Evolutionary conservation across 1,140 invertebrate genomes (phyloP).

Genomic region (Ceratitis capitata): DNA sequence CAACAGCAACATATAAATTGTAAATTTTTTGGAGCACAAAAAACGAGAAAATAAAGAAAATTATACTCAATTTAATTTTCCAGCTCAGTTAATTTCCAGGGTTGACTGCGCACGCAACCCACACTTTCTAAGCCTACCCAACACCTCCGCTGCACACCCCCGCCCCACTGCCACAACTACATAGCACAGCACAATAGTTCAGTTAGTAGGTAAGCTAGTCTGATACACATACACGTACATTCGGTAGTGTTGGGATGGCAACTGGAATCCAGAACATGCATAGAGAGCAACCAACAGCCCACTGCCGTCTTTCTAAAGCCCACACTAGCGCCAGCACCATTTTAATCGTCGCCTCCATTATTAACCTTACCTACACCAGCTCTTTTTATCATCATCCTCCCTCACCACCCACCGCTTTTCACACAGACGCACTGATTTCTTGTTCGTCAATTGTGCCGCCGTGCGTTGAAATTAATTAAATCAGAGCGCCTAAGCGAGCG

Average conservation of each 20-base stretch:
- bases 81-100: slow-evolving; percentile 35
- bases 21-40: background rate
- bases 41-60: background rate
- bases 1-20: background rate
- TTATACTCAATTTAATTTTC: slow-evolving; percentile 61
- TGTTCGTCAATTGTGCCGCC: background rate
- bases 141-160: background rate
- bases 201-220: no score
- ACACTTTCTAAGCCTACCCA: background rate
- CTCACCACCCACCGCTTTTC: no score
- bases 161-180: no score
- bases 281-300: background rate
- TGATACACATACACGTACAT: no score
- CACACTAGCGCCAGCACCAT: no score
- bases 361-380: background rate
- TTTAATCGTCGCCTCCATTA: no score
- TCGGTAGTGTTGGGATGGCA: background rate
- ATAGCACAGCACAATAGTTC: no score
- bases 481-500: background rate
- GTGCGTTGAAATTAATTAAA: slow-evolving; percentile 38
- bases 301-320: no score
- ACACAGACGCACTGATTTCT: background rate
- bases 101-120: slow-evolving; percentile 11
- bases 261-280: background rate
- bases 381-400: no score